Percentiles rank a stretch among this genome's conserved stretches.
phyloP scores from a whole-genome alignment of 2,113 vertebrate species.

The Megaceryle maxima region DNA sequence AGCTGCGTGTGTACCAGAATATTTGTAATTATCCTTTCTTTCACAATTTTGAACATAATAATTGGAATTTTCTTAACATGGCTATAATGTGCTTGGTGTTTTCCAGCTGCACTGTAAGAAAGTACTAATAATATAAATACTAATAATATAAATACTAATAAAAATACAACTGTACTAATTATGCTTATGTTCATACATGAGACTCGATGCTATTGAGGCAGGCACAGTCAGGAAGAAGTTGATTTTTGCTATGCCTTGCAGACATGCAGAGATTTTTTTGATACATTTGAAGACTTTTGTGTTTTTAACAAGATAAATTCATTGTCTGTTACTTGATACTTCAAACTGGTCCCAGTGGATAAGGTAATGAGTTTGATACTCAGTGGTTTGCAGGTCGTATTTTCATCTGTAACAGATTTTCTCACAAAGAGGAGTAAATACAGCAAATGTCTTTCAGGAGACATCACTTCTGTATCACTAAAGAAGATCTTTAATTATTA shows the following conservation, averaged over 20 bases:
- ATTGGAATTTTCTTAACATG: neutral
- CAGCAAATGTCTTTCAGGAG: neutral
- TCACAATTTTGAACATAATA: neutral
- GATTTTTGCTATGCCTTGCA: neutral
- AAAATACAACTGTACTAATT: neutral
- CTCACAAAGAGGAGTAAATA: neutral
- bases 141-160: too few species aligned
- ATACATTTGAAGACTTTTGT: neutral
- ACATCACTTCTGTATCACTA: too few species aligned
- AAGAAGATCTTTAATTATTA: neutral
- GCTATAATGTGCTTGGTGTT: neutral
- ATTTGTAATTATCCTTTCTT: neutral
- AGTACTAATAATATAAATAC: neutral
- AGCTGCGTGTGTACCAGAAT: neutral
- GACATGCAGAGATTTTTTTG: neutral
- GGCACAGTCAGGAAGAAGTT: neutral
- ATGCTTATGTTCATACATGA: neutral
- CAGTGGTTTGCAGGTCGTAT: neutral
- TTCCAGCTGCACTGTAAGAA: neutral
- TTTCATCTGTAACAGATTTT: neutral
- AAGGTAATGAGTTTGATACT: neutral
- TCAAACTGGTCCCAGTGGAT: neutral
- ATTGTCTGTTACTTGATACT: neutral
- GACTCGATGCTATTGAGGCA: neutral
- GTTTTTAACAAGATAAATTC: neutral